Conservation (phyloP, 2,113 vertebrate species). For the Crotalus viridis region DNA sequence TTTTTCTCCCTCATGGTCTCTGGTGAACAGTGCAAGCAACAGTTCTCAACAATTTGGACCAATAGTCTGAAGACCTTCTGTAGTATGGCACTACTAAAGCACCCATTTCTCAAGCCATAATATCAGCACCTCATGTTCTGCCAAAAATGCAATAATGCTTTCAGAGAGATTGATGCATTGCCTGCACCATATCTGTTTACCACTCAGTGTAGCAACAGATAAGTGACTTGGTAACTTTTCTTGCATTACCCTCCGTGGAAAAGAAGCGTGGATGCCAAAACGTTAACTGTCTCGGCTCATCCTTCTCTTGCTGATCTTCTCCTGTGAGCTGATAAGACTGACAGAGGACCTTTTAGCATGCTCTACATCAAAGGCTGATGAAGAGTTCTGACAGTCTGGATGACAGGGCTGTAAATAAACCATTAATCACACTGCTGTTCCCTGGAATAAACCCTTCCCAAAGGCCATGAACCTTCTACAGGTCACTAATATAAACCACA, state of each 20-base stretch:
- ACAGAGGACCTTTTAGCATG: constrained; percentile 74
- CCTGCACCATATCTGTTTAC: background rate
- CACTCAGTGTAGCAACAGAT: constrained; percentile 2
- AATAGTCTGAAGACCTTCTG: background rate
- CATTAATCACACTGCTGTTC: constrained; percentile 81
- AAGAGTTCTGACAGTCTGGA: constrained; percentile 77
- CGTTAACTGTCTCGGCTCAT: constrained; percentile 29
- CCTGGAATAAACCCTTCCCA: constrained; percentile 70
- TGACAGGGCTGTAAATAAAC: constrained; percentile 81
- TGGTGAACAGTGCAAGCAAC: background rate
- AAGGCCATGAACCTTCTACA: constrained; percentile 79
- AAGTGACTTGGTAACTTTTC: constrained; percentile 35
- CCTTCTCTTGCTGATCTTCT: constrained; percentile 68
- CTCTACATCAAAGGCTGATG: constrained; percentile 82
- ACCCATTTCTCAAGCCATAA: background rate
- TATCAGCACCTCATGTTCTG: background rate
- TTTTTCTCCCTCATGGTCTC: background rate
- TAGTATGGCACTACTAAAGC: background rate
- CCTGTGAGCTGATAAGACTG: constrained; percentile 71
- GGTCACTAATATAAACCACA: constrained; percentile 84
- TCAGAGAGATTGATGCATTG: background rate
- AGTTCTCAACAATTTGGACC: background rate
- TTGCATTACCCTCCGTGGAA: background rate
- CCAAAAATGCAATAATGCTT: background rate
- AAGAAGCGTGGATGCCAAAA: constrained; percentile 26